A percentile compares a stretch with the other conserved stretches of the same genome.
These are phyloP conservation scores for Lasaia peninsularis DNA, from an alignment of 1,140 invertebrate species.

Conservation along the genomic window DNA sequence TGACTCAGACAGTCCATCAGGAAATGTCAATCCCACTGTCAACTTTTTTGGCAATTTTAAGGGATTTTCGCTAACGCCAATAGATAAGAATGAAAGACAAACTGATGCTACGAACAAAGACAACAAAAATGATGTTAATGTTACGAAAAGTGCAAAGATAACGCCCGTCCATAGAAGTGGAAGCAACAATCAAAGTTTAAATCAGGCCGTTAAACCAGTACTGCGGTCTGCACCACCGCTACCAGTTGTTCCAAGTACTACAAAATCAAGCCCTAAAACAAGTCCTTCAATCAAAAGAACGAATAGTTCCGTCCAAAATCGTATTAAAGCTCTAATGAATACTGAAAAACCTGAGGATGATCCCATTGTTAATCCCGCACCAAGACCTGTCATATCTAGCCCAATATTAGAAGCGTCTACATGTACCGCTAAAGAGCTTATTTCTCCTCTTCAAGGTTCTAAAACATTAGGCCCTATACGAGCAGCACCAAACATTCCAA, in stretches of 20 bases:
- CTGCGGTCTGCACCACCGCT: slow-evolving; percentile 71
- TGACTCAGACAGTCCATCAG: slow-evolving; percentile 74
- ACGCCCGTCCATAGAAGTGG: slow-evolving; percentile 62
- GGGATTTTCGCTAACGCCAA: slow-evolving; percentile 86
- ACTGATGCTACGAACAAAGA: slow-evolving; percentile 26
- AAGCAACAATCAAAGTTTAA: slow-evolving; percentile 55
- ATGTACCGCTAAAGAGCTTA: slow-evolving; percentile 84
- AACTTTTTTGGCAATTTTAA: slow-evolving; percentile 90
- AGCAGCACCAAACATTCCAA: slow-evolving; percentile 77
- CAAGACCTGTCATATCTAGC: slow-evolving; percentile 86
- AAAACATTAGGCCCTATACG: slow-evolving; percentile 76
- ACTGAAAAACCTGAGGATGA: slow-evolving; percentile 68
- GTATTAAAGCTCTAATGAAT: slow-evolving; percentile 66
- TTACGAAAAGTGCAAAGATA: slow-evolving; percentile 58
- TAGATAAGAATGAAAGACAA: slow-evolving; percentile 73
- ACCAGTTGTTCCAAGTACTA: slow-evolving; percentile 53
- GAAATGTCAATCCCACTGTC: slow-evolving; percentile 73
- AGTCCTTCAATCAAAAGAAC: slow-evolving; percentile 62
- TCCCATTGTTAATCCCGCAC: slow-evolving; percentile 60
- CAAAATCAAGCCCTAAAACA: slow-evolving; percentile 46
- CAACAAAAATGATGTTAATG: slow-evolving; percentile 6
- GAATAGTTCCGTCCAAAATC: slow-evolving; percentile 64
- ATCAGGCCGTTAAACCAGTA: slow-evolving; percentile 57
- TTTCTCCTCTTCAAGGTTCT: slow-evolving; percentile 74
- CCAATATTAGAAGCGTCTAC: slow-evolving; percentile 89